phyloP scores from a whole-genome alignment of 2,113 vertebrate genomes.

The Gobiocypris rarus region DNA sequence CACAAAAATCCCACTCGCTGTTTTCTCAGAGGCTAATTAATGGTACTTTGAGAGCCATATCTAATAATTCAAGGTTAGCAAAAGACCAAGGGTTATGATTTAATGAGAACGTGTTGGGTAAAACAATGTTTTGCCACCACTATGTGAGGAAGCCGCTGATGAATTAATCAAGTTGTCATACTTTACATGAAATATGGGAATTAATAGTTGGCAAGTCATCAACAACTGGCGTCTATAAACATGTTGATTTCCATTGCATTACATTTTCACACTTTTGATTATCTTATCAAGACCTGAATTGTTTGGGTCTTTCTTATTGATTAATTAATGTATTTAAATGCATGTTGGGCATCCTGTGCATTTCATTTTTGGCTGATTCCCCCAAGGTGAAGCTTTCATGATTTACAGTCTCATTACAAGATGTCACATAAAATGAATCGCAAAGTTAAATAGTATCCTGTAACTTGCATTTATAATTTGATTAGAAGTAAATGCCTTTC shows the following conservation, averaged over 20 bases:
- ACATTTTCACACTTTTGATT: not conserved
- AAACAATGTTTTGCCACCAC: constrained; percentile 44
- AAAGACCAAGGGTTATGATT: constrained; percentile 35
- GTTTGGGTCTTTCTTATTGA: not conserved
- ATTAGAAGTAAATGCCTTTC: constrained; percentile 29
- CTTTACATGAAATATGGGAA: constrained; percentile 20
- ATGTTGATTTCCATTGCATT: not conserved
- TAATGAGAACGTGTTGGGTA: constrained; percentile 33
- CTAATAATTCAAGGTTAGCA: constrained; percentile 43
- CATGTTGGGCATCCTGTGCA: not conserved
- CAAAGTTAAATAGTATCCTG: constrained; percentile 5
- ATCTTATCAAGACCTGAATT: not conserved
- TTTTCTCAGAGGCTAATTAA: constrained; percentile 47
- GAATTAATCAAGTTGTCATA: constrained; percentile 47
- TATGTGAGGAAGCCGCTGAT: constrained; percentile 7
- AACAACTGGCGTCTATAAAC: constrained; percentile 2
- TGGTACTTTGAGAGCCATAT: constrained; percentile 44
- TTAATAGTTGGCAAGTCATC: not conserved
- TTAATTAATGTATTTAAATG: not conserved
- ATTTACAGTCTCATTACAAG: constrained; percentile 16
- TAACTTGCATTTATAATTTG: constrained; percentile 16
- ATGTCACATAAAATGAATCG: constrained; percentile 13
- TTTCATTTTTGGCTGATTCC: not conserved
- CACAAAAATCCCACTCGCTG: constrained; percentile 17
- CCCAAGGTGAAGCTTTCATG: not conserved